Base-by-base conservation (phyloP, 2,113 vertebrate species). In the Ciconia boyciana region DNA sequence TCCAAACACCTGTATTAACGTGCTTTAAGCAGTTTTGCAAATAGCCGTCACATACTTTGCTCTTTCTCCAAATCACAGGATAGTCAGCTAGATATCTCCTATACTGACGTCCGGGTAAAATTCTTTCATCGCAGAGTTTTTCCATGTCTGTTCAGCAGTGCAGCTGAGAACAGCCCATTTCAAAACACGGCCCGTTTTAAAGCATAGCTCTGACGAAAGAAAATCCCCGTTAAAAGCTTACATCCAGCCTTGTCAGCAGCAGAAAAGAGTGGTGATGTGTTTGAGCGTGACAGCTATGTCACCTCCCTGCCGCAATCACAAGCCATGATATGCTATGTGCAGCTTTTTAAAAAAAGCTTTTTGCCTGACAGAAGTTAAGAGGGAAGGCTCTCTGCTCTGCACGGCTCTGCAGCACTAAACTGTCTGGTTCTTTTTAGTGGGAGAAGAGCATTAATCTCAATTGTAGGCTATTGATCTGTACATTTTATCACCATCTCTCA, bases 31-130 rank as follows among this genome's bases (percentile, higher is more conserved):
- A 4, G 16, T 2, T 16, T 21, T 31, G 29, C 34, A 36, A 8
- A 4, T 3, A 7, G 44, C 61, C 26, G 21, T 8, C 54, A 1
- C 5, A 0, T 22, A 1, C 9, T 2, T 18, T 2, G 0, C 31
- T 7, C 16, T 3, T 48, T 9, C 20, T 28, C 22, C 54, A 1
- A 26, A 3, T 13, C 4, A 29, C 21, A 1, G 13, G 28, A 28
- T 2, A 7, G 25, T 46, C 32, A 0, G 18, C 11, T 28, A 17
- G 74, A 1, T 3, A 24, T 5, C 39, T 43, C 58, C 28, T 1
- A 2, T 2, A 1, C 0, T 2, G 32, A 11, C 3, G 3, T 1
- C 12, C 3, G 2, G 54, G 10, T 20, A 3, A 57, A 13, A 13
- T 9, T 29, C 34, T 26, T 34, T 2, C 34, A 9, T 5, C 9